Evolutionary conservation across 2,888 invertebrate species (phyloP).

Genomic region (Gastracanthus pulcherrimus): DNA sequence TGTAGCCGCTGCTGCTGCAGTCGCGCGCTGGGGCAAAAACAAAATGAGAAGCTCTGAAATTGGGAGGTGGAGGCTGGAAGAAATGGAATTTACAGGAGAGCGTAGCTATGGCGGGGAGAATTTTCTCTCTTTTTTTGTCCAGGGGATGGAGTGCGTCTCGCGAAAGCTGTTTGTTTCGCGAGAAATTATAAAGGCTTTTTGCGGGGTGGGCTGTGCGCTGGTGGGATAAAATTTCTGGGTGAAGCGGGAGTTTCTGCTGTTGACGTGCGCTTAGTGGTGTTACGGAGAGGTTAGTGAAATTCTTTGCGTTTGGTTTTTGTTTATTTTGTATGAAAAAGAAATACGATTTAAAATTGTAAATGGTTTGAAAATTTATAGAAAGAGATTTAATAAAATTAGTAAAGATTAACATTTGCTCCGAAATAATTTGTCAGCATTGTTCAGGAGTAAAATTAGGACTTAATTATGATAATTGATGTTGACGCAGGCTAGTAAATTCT

Average conservation of each 20-base stretch:
- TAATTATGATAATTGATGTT: too few species aligned
- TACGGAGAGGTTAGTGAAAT: too few species aligned
- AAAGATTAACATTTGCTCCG: too few species aligned
- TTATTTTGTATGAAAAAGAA: too few species aligned
- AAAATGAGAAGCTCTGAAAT: constrained; percentile 3
- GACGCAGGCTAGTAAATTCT: too few species aligned
- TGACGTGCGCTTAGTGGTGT: not conserved
- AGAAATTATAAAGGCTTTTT: not conserved
- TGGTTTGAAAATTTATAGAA: not conserved
- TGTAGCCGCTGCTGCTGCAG: too few species aligned
- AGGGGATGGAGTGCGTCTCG: not conserved
- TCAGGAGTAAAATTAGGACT: too few species aligned
- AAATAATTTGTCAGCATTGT: too few species aligned
- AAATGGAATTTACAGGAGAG: constrained; percentile 29
- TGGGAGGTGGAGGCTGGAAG: not conserved
- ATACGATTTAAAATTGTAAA: too few species aligned
- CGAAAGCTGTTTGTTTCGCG: not conserved
- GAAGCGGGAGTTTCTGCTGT: not conserved
- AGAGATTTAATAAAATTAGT: too few species aligned
- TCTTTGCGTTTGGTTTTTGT: too few species aligned
- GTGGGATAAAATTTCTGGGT: not conserved
- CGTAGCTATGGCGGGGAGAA: not conserved
- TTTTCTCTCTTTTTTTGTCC: not conserved
- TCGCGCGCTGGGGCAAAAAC: constrained; percentile 1
- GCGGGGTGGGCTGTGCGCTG: not conserved